Evolutionary conservation across 2,888 invertebrate genomes (phyloP).

Genomic region (Gymnosoma rotundatum): DNA sequence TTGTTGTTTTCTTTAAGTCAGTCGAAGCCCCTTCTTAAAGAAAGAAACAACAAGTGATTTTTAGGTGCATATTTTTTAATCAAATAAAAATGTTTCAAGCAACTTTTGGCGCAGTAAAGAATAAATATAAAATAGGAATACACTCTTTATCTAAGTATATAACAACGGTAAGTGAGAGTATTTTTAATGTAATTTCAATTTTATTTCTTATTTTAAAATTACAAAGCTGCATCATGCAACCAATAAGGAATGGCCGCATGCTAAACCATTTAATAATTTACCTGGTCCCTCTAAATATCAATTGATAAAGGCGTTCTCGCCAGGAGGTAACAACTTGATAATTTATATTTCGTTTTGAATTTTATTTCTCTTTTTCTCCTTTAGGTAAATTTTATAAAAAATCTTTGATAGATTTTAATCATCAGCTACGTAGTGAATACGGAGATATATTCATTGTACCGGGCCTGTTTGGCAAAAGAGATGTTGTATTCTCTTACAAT

Average conservation of each 20-base stretch:
- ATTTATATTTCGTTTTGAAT: not conserved
- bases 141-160: not conserved
- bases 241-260: conserved; percentile 29
- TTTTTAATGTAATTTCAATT: not conserved
- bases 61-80: not conserved
- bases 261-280: conserved; percentile 41
- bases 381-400: conserved; percentile 52
- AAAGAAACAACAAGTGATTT: not conserved
- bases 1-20: not conserved
- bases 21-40: not conserved
- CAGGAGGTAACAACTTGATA: conserved; percentile 76
- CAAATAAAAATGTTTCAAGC: conserved; percentile 27
- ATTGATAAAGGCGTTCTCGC: conserved; percentile 83
- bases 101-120: not conserved
- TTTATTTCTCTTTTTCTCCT: not conserved
- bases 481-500: conserved; percentile 81
- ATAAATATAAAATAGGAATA: not conserved
- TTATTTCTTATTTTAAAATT: not conserved
- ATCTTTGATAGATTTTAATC: conserved; percentile 49
- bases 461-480: conserved; percentile 75
- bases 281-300: conserved; percentile 69
- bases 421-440: conserved; percentile 70
- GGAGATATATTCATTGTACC: conserved; percentile 80
- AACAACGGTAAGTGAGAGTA: conserved; percentile 13
- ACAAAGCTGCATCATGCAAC: not conserved